Evolutionary conservation across 2,797 vertebrate species (phyloP), one percentile per base, ranked within the genome.

Genomic region (Clarias platycephalus): DNA sequence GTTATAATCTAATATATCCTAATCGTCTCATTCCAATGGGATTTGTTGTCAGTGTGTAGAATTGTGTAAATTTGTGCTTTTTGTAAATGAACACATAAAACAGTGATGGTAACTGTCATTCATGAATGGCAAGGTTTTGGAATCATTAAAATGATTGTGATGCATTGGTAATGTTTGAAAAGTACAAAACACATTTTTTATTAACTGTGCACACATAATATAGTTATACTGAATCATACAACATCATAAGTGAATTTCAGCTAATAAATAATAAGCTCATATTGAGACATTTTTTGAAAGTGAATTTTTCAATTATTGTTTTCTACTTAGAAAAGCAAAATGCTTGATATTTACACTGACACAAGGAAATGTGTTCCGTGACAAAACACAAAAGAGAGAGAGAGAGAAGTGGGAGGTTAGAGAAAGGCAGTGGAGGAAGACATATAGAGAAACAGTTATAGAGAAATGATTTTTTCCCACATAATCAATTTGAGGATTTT

Each of bases 401-500:
- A 62, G 58, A 66, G 64, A 31, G 64, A 28, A 34, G 40, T 71
- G 70, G n/a, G 40, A 74, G 68, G 86, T 63, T 34, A 81, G 44
- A 40, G 26, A 84, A 74, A 89, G 80, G 49, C 40, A 83, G 85
- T 44, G 13, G 60, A 62, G 58, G 13, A 79, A 79, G 77, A 63
- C 28, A n/a, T 40, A 79, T 40, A 63, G 24, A 77, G 31, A 62
- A 85, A 44, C 20, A 71, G 37, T 40, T 84, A 89, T 75, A 81
- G 62, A 77, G 70, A 86, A 82, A 88, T 83, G 80, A 90, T 88
- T 88, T 87, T 70, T 49, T 49, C 12, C 22, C 62, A 79, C 77
- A 83, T 88, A 87, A 88, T 91, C 80, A 91, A 87, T 89, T 89
- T 83, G 16, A 55, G 58, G 78, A 83, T 84, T 90, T 84, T 88